Percentiles rank a stretch among this genome's conserved stretches.
Evolutionary conservation across 2,888 invertebrate species (phyloP).

Genomic region (Spodoptera exigua): DNA sequence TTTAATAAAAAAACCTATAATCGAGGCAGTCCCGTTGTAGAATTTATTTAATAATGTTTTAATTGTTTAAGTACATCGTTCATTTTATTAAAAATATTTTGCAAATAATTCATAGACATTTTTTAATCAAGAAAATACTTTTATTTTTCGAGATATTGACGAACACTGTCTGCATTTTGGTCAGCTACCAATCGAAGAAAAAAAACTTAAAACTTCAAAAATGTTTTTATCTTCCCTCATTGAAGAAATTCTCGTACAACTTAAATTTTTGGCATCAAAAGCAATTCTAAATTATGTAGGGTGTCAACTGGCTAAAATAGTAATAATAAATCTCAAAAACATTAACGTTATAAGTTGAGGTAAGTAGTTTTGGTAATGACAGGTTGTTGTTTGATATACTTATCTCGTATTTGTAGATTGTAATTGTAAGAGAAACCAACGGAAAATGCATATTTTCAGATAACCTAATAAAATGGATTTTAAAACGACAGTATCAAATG

Average conservation of each 20-base stretch:
- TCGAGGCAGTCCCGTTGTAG: no score
- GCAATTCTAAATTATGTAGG: conserved; percentile 87
- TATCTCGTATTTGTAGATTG: no score
- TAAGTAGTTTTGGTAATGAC: conserved; percentile 46
- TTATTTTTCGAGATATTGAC: neutral
- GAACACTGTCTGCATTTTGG: conserved; percentile 32
- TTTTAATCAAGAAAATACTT: neutral
- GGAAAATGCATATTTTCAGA: conserved; percentile 37
- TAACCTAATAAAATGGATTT: conserved; percentile 79
- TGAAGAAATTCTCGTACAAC: conserved; percentile 83
- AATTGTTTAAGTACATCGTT: no score
- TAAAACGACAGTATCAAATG: conserved; percentile 81
- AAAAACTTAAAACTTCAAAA: conserved; percentile 79
- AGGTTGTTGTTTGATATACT: conserved; percentile 32
- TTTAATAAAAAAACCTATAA: no score
- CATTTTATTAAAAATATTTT: conserved; percentile 1
- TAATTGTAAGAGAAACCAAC: conserved; percentile 21
- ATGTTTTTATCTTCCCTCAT: conserved; percentile 88
- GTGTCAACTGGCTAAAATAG: conserved; percentile 83
- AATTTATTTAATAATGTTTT: no score
- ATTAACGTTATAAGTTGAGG: conserved; percentile 76
- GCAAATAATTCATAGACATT: neutral
- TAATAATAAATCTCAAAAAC: conserved; percentile 85
- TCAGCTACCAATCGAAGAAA: conserved; percentile 58
- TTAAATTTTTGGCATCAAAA: conserved; percentile 86